Evolutionary conservation across 2,888 invertebrate genomes (phyloP).

Genomic region (Agrotis ipsilon): DNA sequence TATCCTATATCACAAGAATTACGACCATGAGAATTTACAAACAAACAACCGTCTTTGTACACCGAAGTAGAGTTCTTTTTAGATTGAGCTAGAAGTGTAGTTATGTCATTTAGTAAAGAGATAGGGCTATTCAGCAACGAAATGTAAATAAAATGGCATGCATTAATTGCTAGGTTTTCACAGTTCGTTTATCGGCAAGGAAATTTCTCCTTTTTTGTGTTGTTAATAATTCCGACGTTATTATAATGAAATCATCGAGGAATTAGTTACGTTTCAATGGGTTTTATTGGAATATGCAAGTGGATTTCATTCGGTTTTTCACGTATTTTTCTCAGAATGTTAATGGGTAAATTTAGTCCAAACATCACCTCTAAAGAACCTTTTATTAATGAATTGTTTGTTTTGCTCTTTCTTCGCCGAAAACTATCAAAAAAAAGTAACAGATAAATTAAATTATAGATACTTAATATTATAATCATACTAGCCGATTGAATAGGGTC

Average conservation of each 20-base stretch:
- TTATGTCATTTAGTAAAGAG: slow-evolving; percentile 61
- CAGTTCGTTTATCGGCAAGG: slow-evolving; percentile 79
- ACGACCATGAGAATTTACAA: slow-evolving; percentile 46
- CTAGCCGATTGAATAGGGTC: too few species aligned
- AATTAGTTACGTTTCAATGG: slow-evolving; percentile 40
- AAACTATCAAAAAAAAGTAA: too few species aligned
- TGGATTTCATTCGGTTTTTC: not conserved
- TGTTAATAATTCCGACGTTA: slow-evolving; percentile 68
- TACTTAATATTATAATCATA: too few species aligned
- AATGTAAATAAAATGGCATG: slow-evolving; percentile 84
- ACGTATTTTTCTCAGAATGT: too few species aligned
- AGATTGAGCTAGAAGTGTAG: slow-evolving; percentile 38
- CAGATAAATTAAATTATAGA: too few species aligned
- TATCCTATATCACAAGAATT: slow-evolving; percentile 68
- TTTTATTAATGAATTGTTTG: too few species aligned
- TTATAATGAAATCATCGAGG: slow-evolving; percentile 58
- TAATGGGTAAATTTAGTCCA: not conserved
- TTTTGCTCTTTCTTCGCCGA: too few species aligned
- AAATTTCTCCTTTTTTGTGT: slow-evolving; percentile 68
- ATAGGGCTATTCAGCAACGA: slow-evolving; percentile 70
- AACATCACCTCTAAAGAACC: not conserved
- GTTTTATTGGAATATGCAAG: slow-evolving; percentile 28
- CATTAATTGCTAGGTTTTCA: slow-evolving; percentile 86
- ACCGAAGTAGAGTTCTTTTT: slow-evolving; percentile 64
- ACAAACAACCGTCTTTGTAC: slow-evolving; percentile 65